phyloP scores from a whole-genome alignment of 2,797 vertebrate species.

The Avahi laniger region DNA sequence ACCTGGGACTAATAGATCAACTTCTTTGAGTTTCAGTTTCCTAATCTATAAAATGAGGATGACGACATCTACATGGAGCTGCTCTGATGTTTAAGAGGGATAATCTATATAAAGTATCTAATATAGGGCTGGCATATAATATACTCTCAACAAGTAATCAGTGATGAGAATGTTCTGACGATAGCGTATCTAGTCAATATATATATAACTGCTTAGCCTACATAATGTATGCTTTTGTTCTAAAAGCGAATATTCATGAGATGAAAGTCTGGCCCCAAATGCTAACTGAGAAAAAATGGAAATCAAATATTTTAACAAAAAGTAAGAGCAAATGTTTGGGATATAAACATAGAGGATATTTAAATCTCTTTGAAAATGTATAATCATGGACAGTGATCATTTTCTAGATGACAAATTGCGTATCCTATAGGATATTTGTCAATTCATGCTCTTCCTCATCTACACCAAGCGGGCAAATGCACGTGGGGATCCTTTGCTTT shows the following conservation, averaged over 20 bases:
- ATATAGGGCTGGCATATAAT: not conserved
- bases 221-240: not conserved
- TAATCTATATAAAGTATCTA: not conserved
- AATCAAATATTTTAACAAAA: conserved; percentile 48
- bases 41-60: not conserved
- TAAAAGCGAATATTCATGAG: conserved; percentile 11
- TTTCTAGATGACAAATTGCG: not conserved
- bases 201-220: not conserved
- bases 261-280: not conserved
- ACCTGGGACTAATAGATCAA: not conserved
- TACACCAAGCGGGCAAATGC: not conserved
- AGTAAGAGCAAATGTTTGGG: not conserved
- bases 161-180: not conserved
- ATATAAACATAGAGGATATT: not conserved
- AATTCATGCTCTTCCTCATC: not conserved
- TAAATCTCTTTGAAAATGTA: conserved; percentile 40
- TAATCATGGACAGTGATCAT: not conserved
- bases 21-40: not conserved
- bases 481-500: not conserved
- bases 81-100: not conserved
- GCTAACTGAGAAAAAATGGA: not conserved
- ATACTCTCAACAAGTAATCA: not conserved
- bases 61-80: not conserved
- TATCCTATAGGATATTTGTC: not conserved
- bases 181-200: not conserved